phyloP scores from a whole-genome alignment of 2,888 invertebrate genomes.

The Cosmorhoe ocellata region DNA sequence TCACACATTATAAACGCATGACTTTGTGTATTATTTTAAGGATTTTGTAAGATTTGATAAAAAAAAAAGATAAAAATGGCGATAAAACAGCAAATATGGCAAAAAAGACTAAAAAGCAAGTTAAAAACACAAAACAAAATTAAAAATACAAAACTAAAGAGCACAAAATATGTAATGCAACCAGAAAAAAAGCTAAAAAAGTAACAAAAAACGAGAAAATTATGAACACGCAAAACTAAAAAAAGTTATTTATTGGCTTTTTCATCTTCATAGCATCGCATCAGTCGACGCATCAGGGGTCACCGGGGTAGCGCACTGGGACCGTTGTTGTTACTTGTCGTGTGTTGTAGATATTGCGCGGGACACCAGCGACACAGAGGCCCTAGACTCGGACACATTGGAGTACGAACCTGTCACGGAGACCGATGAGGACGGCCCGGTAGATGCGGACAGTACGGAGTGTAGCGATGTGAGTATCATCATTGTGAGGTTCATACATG shows the following conservation, averaged over 20 bases:
- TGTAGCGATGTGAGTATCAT: slow-evolving; percentile 71
- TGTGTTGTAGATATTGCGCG: slow-evolving; percentile 78
- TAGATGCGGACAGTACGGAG: slow-evolving; percentile 71
- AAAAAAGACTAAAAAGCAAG: slow-evolving; percentile 30
- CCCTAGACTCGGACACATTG: slow-evolving; percentile 42
- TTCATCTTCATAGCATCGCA: slow-evolving; percentile 7
- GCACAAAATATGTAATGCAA: slow-evolving; percentile 18
- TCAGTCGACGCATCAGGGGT: slow-evolving; percentile 1
- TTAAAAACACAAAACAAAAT: slow-evolving; percentile 23
- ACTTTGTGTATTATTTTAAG: slow-evolving; percentile 17
- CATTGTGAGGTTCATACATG: no score
- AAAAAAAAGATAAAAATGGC: slow-evolving; percentile 23
- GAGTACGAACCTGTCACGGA: slow-evolving; percentile 79
- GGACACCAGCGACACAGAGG: slow-evolving; percentile 80
- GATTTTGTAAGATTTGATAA: slow-evolving; percentile 3
- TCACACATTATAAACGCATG: slow-evolving; percentile 14
- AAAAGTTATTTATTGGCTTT: slow-evolving; percentile 8
- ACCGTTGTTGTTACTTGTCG: slow-evolving; percentile 34
- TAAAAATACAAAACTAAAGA: slow-evolving; percentile 21
- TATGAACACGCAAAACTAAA: background rate
- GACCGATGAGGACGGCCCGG: slow-evolving; percentile 65
- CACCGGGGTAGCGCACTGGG: slow-evolving; percentile 22
- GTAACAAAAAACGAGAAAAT: background rate
- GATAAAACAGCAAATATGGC: slow-evolving; percentile 20
- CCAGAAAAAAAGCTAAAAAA: slow-evolving; percentile 26